Base-by-base conservation (phyloP, 2,888 invertebrate species). In the Aphidoletes aphidimyza region DNA sequence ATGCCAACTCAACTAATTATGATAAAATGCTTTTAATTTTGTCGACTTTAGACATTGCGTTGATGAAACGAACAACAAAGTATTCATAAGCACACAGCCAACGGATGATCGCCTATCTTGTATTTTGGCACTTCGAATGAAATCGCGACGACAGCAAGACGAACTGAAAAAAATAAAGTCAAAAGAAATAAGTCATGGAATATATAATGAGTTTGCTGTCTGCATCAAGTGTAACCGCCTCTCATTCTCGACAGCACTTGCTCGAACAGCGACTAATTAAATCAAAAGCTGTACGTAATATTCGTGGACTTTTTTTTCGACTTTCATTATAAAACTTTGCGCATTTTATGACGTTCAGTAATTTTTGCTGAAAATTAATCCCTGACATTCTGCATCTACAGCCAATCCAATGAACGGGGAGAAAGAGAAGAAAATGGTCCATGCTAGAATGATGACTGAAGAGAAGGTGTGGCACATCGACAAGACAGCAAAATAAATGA, bases 181-280 rank as follows among this genome's bases (percentile, higher is more conserved):
- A 17, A 6, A 34, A 34, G 17, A 36, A 36, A 81, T n/a, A 83
- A 39, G 39, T n/a, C 3, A 9, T 83, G 9, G 83, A 81, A 81
- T 81, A 37, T 9, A n/a, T 81, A 81, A 81, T 81, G 81, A 81
- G 37, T 81, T 17, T 37, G 81, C 81, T 37, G 81, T 81, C 37
- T 81, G 81, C 81, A 81, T 6, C 69, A 14, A 69, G 17, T 54
- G 22, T 22, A 54, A 54, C 14, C 14, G 22, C 54, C 22, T 54
- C n/a, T 30, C 14, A 30, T 69, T 30, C 30, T 30, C 11, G 69
- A 69, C 8, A 54, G 17, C 34, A 69, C 54, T 54, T 69, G 69
- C 14, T 30, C 69, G 6, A 30, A 2, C 69, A 30, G 22, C 30
- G 69, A 69, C 69, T 69, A 69, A 69, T 69, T 69, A 69, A 69